phyloP scores from a whole-genome alignment of 2,797 vertebrate genomes.

The Dallia pectoralis region DNA sequence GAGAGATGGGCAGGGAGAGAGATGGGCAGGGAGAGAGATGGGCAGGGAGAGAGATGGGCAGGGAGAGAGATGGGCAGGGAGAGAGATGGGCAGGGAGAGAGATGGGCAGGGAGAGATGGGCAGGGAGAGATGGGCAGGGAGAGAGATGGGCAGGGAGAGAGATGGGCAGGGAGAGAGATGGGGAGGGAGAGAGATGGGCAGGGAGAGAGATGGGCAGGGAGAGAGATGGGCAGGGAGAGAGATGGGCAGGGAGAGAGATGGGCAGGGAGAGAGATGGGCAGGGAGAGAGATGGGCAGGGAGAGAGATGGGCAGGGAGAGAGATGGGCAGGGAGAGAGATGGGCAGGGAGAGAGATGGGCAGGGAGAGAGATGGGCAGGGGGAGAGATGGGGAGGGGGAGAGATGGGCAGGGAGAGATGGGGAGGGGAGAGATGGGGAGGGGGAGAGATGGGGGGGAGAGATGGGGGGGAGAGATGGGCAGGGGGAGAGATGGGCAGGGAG shows the following conservation, averaged over 20 bases:
- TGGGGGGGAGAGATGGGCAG: not conserved
- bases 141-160: conserved; percentile 12
- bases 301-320: conserved; percentile 26
- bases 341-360: not conserved
- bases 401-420: no score
- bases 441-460: not conserved
- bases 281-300: conserved; percentile 31
- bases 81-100: conserved; percentile 26
- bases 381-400: not conserved
- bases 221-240: not conserved
- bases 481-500: not conserved
- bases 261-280: not conserved
- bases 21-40: conserved; percentile 19
- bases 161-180: conserved; percentile 7
- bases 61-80: conserved; percentile 31
- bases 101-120: not conserved
- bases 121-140: no score
- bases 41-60: not conserved
- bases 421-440: conserved; percentile 39
- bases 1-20: not conserved
- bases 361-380: conserved; percentile 21
- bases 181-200: no score
- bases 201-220: conserved; percentile 37
- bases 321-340: not conserved
- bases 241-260: conserved; percentile 19